phyloP scores from a whole-genome alignment of 2,113 vertebrate species.

The Callospermophilus lateralis region DNA sequence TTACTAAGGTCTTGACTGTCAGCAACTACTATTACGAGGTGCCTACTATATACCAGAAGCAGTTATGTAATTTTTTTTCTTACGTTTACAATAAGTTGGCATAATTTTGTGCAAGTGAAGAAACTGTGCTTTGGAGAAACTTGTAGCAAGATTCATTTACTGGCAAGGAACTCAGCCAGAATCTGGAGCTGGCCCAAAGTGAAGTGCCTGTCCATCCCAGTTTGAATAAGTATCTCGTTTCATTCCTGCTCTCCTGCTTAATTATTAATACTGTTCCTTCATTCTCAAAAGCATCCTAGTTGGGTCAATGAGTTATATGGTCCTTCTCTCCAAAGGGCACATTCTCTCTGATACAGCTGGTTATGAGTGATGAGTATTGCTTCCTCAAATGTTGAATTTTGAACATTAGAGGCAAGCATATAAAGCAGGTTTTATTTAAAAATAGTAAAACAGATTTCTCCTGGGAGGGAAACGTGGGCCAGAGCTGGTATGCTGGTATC shows the following conservation, averaged over 20 bases:
- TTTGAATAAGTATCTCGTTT: neutral
- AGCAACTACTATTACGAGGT: neutral
- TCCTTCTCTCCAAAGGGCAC: neutral
- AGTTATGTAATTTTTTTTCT: neutral
- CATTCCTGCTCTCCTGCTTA: neutral
- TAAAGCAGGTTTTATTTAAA: too few species aligned
- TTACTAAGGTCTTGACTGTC: neutral
- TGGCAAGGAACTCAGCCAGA: neutral
- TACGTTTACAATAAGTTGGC: neutral
- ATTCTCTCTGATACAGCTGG: neutral
- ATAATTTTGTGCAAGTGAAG: neutral
- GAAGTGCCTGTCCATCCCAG: neutral
- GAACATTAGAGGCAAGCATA: too few species aligned
- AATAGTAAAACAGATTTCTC: too few species aligned
- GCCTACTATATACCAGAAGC: neutral
- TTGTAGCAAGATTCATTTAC: neutral
- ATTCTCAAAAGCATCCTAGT: neutral
- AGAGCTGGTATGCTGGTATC: too few species aligned
- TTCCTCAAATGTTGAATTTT: too few species aligned
- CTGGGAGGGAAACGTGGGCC: too few species aligned
- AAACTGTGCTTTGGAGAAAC: conserved; percentile 8
- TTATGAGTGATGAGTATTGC: too few species aligned
- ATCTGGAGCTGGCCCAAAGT: neutral
- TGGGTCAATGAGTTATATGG: neutral
- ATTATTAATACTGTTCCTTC: neutral